Conservation (phyloP, 2,113 vertebrate species). For the Cephalopterus ornatus region DNA sequence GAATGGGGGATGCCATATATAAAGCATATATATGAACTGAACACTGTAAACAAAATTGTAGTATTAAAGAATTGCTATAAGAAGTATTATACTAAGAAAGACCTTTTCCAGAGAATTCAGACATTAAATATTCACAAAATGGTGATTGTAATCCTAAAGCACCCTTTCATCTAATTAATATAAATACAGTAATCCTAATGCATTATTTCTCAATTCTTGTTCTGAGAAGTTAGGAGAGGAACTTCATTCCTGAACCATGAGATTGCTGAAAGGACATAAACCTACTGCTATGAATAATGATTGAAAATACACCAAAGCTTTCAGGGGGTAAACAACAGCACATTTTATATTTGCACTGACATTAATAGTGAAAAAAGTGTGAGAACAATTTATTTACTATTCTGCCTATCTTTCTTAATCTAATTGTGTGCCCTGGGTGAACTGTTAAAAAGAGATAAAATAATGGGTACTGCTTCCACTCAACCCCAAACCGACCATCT, state of each 20-base stretch:
- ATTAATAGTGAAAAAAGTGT: background rate
- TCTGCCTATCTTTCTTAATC: background rate
- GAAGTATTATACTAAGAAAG: background rate
- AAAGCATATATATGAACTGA: background rate
- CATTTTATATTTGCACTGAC: background rate
- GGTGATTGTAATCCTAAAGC: background rate
- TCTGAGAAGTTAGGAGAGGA: background rate
- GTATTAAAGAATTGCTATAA: background rate
- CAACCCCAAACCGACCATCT: background rate
- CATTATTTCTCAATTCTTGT: background rate
- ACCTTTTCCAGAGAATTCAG: background rate
- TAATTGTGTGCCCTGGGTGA: rapidly evolving
- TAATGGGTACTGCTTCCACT: background rate
- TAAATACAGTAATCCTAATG: background rate
- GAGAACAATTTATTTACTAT: background rate
- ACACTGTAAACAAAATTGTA: background rate
- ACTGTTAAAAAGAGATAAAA: background rate
- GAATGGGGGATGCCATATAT: background rate
- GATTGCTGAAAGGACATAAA: background rate
- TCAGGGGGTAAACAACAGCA: background rate
- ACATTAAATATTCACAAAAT: background rate
- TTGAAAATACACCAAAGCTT: background rate
- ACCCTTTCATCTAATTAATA: background rate
- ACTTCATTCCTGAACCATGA: background rate
- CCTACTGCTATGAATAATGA: too few relatives aligned